phyloP scores from a whole-genome alignment of 2,113 vertebrate genomes.

The Tetrax tetrax region DNA sequence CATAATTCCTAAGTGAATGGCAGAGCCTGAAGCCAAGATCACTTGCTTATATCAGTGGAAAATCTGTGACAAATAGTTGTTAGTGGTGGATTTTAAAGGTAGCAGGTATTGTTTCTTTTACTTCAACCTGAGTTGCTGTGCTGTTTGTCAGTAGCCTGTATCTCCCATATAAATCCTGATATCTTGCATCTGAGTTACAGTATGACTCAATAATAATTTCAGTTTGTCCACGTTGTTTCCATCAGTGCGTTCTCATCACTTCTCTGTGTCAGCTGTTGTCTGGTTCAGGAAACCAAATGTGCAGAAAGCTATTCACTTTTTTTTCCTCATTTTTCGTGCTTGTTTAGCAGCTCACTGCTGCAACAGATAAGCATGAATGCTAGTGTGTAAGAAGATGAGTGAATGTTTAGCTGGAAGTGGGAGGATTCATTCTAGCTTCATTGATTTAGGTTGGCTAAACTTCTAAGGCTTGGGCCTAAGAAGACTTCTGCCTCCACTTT shows the following conservation, averaged over 20 bases:
- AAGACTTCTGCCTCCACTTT: background rate
- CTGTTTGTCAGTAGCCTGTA: background rate
- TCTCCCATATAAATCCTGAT: background rate
- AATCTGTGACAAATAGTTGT: background rate
- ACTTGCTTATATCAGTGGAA: background rate
- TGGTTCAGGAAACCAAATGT: background rate
- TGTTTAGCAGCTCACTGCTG: background rate
- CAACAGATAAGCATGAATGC: background rate
- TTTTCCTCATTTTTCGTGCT: background rate
- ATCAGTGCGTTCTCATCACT: background rate
- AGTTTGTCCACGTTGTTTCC: background rate
- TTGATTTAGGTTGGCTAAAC: background rate
- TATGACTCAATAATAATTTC: background rate
- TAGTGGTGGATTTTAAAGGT: background rate
- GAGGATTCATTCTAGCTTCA: background rate
- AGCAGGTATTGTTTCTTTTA: background rate
- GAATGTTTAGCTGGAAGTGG: background rate
- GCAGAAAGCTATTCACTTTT: background rate
- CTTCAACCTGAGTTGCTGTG: background rate
- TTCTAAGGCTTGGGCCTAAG: background rate
- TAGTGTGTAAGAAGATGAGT: background rate
- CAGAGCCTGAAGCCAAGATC: background rate
- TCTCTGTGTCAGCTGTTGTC: background rate
- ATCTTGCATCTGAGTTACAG: background rate
- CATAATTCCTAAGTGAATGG: background rate